Conservation (phyloP, 2,113 vertebrate species). For the Holacanthus passer region DNA sequence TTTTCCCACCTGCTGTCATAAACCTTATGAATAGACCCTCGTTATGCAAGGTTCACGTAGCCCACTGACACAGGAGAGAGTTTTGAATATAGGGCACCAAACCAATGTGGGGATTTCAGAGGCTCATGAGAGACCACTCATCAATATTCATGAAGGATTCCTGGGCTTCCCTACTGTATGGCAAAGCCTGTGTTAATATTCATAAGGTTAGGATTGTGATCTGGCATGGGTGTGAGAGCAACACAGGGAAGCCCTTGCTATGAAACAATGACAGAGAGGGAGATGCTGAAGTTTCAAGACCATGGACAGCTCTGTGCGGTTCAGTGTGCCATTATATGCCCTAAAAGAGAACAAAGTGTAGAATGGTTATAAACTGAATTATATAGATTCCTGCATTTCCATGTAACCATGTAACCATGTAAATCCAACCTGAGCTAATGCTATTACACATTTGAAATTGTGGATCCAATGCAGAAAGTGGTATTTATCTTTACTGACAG, state of each 20-base stretch:
- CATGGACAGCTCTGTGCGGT: conserved; percentile 58
- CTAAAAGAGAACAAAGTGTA: background rate
- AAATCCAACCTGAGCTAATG: background rate
- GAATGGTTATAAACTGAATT: background rate
- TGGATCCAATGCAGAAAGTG: too few relatives aligned
- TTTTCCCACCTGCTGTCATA: conserved; percentile 42
- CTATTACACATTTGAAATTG: background rate
- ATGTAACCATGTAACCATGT: too few relatives aligned
- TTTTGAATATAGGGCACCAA: conserved; percentile 66
- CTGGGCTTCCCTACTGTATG: conserved; percentile 72
- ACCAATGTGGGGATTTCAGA: conserved; percentile 66
- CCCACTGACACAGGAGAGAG: conserved; percentile 46
- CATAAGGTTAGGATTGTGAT: conserved; percentile 56
- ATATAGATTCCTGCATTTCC: too few relatives aligned
- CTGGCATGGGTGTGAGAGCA: conserved; percentile 27
- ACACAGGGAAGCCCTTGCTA: conserved; percentile 41
- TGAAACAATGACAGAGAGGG: conserved; percentile 18
- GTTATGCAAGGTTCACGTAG: conserved; percentile 45
- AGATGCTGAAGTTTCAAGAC: conserved; percentile 47
- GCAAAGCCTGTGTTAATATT: conserved; percentile 69
- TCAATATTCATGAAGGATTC: conserved; percentile 75
- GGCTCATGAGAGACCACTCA: conserved; percentile 56
- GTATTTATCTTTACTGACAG: background rate
- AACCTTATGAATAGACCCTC: conserved; percentile 29
- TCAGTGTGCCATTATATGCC: too few relatives aligned